Conservation (phyloP, 2,888 invertebrate genomes). For the Amphipyra tragopoginis region DNA sequence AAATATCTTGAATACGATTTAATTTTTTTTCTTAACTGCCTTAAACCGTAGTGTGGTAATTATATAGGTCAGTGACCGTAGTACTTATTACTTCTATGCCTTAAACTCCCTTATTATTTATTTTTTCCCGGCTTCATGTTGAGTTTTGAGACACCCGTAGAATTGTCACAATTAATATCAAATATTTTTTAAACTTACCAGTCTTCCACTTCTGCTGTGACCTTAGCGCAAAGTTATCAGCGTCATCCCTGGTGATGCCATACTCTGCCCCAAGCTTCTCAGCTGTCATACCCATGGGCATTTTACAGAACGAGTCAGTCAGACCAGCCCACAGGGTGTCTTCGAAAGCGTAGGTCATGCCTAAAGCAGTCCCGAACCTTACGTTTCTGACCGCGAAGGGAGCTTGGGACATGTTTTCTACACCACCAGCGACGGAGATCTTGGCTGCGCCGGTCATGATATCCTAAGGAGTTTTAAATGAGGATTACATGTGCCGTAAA, state of each 20-base stretch:
- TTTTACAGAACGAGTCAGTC: slow-evolving; percentile 96
- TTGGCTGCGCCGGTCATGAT: slow-evolving; percentile 95
- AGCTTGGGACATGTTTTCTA: slow-evolving; percentile 98
- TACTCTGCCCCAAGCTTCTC: slow-evolving; percentile 96
- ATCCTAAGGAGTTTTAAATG: slow-evolving; percentile 89
- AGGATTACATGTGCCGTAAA: neutral
- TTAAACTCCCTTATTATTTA: no score
- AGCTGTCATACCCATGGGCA: slow-evolving; percentile 99
- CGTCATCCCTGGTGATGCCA: slow-evolving; percentile 94
- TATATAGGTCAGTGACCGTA: no score
- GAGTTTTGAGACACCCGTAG: no score
- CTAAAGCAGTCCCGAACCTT: slow-evolving; percentile 96
- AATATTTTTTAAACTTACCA: slow-evolving; percentile 85
- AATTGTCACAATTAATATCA: no score
- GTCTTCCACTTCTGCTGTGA: slow-evolving; percentile 97
- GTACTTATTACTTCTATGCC: no score
- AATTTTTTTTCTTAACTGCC: no score
- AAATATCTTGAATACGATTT: no score
- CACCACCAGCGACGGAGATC: slow-evolving; percentile 97
- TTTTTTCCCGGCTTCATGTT: no score
- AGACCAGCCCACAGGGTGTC: slow-evolving; percentile 96
- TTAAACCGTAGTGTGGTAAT: no score
- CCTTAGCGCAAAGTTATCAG: slow-evolving; percentile 95
- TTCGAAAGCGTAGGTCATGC: slow-evolving; percentile 94
- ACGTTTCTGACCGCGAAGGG: slow-evolving; percentile 96